These are phyloP conservation scores for Hipparchia sbordonii DNA, from an alignment of 2,888 invertebrate species.

Conservation along the genomic window DNA sequence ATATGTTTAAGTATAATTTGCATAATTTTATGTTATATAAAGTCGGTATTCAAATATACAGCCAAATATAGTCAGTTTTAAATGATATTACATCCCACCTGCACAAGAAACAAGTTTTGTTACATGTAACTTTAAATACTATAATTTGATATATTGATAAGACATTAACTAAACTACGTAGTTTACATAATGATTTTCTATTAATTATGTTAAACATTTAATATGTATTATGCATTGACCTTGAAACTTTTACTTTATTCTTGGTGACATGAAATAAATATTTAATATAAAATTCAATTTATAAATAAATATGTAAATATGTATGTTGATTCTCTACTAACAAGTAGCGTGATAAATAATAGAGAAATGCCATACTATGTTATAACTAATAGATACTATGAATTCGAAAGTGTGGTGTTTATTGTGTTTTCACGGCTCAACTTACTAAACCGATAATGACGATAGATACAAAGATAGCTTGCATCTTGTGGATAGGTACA, in stretches of 20 bases:
- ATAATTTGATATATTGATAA: neutral
- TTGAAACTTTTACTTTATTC: neutral
- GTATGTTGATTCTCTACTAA: neutral
- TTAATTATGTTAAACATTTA: slow-evolving; percentile 3
- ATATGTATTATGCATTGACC: slow-evolving; percentile 2
- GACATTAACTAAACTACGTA: slow-evolving; percentile 3
- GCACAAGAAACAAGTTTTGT: neutral
- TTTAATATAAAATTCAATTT: neutral
- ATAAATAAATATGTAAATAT: neutral
- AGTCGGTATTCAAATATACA: neutral
- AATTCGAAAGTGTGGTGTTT: too few relatives aligned
- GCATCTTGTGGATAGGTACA: too few relatives aligned
- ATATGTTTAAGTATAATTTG: neutral
- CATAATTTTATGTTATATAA: neutral
- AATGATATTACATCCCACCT: slow-evolving; percentile 8
- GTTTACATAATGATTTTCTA: slow-evolving; percentile 15
- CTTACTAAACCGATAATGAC: too few relatives aligned
- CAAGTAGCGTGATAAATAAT: neutral
- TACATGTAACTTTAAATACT: neutral
- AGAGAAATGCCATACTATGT: too few relatives aligned
- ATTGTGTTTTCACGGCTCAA: too few relatives aligned
- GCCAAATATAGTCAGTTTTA: neutral
- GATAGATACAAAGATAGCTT: too few relatives aligned
- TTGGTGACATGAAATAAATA: neutral
- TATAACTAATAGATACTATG: too few relatives aligned